A percentile compares a stretch with the other conserved stretches of the same genome.
phyloP scores from a whole-genome alignment of 2,797 vertebrate genomes.

The Echeneis naucrates region DNA sequence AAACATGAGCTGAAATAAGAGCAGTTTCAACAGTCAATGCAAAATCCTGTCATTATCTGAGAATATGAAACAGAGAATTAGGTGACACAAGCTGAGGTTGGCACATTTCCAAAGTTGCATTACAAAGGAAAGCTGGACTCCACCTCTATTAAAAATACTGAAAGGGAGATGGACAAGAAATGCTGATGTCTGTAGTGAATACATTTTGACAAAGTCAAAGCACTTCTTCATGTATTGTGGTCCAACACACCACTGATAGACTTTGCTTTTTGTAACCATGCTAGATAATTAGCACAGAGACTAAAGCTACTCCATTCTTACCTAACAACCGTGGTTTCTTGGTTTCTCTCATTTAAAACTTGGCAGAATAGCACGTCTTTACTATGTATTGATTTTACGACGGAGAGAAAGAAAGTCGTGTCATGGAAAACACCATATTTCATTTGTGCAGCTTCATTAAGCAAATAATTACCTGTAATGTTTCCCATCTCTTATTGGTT shows the following conservation, averaged over 20 bases:
- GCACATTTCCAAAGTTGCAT: slow-evolving; percentile 53
- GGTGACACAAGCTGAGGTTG: slow-evolving; percentile 55
- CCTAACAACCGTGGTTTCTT: neutral
- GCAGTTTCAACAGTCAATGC: slow-evolving; percentile 69
- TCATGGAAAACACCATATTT: slow-evolving; percentile 47
- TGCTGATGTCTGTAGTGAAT: slow-evolving; percentile 41
- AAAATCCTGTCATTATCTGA: slow-evolving; percentile 68
- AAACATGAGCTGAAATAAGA: slow-evolving; percentile 74
- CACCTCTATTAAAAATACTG: slow-evolving; percentile 62
- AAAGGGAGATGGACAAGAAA: slow-evolving; percentile 36
- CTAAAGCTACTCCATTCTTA: too few relatives aligned
- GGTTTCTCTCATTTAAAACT: neutral
- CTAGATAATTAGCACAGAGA: slow-evolving; percentile 1
- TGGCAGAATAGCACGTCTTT: neutral
- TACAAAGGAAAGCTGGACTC: slow-evolving; percentile 64
- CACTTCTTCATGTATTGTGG: slow-evolving; percentile 58
- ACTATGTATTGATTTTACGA: slow-evolving; percentile 36
- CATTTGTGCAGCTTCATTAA: slow-evolving; percentile 68
- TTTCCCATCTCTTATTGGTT: slow-evolving; percentile 49
- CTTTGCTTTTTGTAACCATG: slow-evolving; percentile 6
- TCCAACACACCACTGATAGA: slow-evolving; percentile 42
- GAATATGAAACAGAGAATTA: slow-evolving; percentile 61
- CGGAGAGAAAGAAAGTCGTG: slow-evolving; percentile 29
- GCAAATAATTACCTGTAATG: slow-evolving; percentile 63
- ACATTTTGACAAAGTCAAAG: slow-evolving; percentile 51